A percentile compares a stretch with the other conserved stretches of the same genome.
Evolutionary conservation across 1,140 invertebrate species (phyloP).

Genomic region (Magallana angulata): DNA sequence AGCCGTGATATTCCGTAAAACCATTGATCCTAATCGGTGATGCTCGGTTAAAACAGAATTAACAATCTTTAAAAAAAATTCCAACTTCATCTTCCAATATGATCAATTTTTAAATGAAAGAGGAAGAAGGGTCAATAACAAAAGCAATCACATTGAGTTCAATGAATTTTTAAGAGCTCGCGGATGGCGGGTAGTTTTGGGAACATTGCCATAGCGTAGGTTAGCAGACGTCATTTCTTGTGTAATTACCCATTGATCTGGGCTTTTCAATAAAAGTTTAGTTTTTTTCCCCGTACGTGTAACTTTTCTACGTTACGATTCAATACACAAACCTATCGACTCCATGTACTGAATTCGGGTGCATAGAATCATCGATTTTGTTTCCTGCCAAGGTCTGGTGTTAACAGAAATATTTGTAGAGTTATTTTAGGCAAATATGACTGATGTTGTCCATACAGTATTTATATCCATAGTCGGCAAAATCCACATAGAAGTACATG

Average conservation of each 20-base stretch:
- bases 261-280: constrained; percentile 17
- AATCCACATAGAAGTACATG: too few species aligned
- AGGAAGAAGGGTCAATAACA: not conserved
- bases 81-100: not conserved
- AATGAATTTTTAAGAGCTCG: not conserved
- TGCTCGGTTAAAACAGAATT: not conserved
- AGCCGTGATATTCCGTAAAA: not conserved
- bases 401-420: too few species aligned
- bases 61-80: not conserved
- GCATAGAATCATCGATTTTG: too few species aligned
- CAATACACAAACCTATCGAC: not conserved
- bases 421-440: too few species aligned
- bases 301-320: not conserved
- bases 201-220: not conserved
- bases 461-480: too few species aligned
- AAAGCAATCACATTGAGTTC: not conserved
- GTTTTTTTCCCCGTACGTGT: not conserved
- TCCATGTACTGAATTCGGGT: not conserved
- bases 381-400: too few species aligned
- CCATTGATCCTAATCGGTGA: constrained; percentile 10
- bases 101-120: not conserved
- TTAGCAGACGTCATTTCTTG: constrained; percentile 16
- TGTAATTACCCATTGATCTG: constrained; percentile 1
- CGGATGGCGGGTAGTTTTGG: not conserved
- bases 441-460: too few species aligned